A percentile compares a stretch with the other conserved stretches of the same genome.
Evolutionary conservation across 1,140 invertebrate species (phyloP).

Genomic region (Musca vetustissima): DNA sequence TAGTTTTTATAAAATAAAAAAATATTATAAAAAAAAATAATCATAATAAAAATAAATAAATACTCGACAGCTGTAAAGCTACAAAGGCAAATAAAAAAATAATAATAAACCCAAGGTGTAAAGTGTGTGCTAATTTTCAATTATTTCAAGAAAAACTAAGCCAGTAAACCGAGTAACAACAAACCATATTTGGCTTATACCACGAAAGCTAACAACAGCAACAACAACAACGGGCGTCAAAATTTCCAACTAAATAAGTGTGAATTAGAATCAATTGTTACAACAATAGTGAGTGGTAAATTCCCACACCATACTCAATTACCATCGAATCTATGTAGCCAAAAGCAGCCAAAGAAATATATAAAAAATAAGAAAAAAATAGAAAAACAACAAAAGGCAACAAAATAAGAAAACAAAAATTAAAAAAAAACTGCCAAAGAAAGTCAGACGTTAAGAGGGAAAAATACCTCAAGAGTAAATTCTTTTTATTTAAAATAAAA

Average conservation of each 20-base stretch:
- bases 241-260: conserved; percentile 7
- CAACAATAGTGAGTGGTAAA: too few relatives aligned
- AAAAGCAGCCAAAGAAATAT: conserved; percentile 10
- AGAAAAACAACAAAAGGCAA: background rate
- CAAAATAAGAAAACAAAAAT: background rate
- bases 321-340: background rate
- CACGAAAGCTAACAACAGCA: too few relatives aligned
- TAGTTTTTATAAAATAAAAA: too few relatives aligned
- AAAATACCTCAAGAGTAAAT: too few relatives aligned
- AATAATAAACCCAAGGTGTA: conserved; percentile 8
- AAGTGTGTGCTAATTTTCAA: conserved; percentile 23
- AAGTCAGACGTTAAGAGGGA: background rate
- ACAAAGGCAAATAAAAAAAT: background rate
- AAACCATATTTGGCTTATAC: background rate
- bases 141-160: conserved; percentile 2
- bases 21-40: too few relatives aligned
- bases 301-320: background rate
- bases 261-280: conserved; percentile 10
- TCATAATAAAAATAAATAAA: too few relatives aligned
- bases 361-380: conserved; percentile 11
- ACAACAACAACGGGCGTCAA: too few relatives aligned
- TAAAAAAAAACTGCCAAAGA: conserved; percentile 11
- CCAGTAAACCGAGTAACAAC: background rate
- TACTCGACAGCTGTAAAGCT: too few relatives aligned
- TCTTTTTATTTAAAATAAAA: too few relatives aligned